Evolutionary conservation across 2,888 invertebrate species (phyloP), one percentile per base, ranked within the genome.

Genomic region (Amaurobius ferox): DNA sequence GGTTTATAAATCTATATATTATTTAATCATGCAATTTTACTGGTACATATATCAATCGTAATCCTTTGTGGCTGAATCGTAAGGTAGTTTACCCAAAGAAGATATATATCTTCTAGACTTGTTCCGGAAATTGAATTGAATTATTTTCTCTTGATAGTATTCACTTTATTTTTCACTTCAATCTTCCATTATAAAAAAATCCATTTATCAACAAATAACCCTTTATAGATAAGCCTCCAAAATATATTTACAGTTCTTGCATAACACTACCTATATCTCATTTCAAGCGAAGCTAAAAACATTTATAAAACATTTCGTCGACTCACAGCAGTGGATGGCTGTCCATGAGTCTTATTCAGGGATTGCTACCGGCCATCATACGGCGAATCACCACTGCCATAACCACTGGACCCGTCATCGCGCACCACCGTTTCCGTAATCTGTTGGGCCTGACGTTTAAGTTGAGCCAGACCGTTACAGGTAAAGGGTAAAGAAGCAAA

Each of bases 391-490:
- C 95, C 95, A 91, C 95, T 95, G 90, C 95, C 95, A 92, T 95
- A 95, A 1, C 95, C 95, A 91, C 95, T 95, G 90, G 95, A 95
- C 29, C 94, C 94, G 91, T 95, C 95, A 90, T 95, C 95, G 23
- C 81, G 71, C n/a, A 76, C 77, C 5, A 30, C 44, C 3, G 44
- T 78, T 73, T 55, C 87, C 0, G 78, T 74, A n/a, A 78, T 67
- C 23, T 80, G 79, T 13, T 81, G 87, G 0, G 91, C 91, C 88
- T 92, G 92, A 48, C 91, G 89, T 88, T 92, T 92, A 74, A 96
- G 95, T 92, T 96, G 96, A 81, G 96, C 95, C 91, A 96, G 93
- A 89, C 96, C 96, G 90, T 95, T 95, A 87, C 96, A 96, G 92
- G 95, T 95, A 91, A 95, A 95, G 9, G 96, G 95, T 95, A 96